These are phyloP conservation scores for Strigamia crassipes DNA, from an alignment of 2,888 invertebrate genomes.

Conservation along the genomic window DNA sequence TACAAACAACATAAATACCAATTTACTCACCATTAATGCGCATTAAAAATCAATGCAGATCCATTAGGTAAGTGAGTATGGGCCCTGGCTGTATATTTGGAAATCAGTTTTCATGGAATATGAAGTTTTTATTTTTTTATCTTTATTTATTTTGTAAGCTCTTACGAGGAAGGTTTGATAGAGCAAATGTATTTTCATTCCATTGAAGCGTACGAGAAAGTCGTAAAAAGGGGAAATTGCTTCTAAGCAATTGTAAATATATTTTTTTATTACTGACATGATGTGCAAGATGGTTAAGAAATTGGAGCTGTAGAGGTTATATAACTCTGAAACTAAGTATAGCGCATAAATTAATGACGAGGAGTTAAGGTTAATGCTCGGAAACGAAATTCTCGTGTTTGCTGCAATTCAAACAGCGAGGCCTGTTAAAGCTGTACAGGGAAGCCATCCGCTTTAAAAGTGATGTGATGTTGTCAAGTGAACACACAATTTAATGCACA, in stretches of 20 bases:
- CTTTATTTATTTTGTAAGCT: not conserved
- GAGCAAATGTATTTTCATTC: slow-evolving; percentile 36
- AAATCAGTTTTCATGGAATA: too few species aligned
- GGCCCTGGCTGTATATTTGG: too few species aligned
- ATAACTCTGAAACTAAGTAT: not conserved
- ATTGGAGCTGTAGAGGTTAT: not conserved
- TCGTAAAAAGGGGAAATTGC: slow-evolving; percentile 19
- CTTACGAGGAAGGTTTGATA: not conserved
- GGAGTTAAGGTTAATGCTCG: too few species aligned
- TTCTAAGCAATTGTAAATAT: not conserved
- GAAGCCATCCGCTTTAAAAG: not conserved
- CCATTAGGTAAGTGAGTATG: too few species aligned
- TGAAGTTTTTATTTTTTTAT: too few species aligned
- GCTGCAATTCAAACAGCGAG: too few species aligned
- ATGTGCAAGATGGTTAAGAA: slow-evolving; percentile 2
- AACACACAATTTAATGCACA: slow-evolving; percentile 15
- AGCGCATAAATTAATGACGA: too few species aligned
- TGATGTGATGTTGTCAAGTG: slow-evolving; percentile 11
- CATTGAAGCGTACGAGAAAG: not conserved
- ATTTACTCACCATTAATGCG: too few species aligned
- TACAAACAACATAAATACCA: too few species aligned
- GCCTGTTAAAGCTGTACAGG: not conserved
- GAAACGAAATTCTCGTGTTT: too few species aligned
- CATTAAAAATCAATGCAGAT: too few species aligned
- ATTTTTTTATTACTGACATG: not conserved